Conservation (phyloP, 2,113 vertebrate genomes). For the Archocentrus centrarchus region DNA sequence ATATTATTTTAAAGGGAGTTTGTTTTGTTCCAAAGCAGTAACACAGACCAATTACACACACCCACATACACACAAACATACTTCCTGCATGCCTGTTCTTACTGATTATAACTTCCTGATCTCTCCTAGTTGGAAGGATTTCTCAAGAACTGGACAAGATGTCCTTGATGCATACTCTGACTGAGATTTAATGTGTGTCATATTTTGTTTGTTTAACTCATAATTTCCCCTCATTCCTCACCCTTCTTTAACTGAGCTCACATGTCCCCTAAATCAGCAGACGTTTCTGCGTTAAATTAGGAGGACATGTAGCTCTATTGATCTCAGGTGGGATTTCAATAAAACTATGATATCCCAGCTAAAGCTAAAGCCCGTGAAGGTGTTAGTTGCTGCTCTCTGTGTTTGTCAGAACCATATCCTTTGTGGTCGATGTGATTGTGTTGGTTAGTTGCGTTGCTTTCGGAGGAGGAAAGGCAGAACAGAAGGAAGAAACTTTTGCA, state of each 20-base stretch:
- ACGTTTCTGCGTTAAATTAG: background rate
- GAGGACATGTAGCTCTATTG: background rate
- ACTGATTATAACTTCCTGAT: slow-evolving; percentile 1
- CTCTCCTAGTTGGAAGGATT: background rate
- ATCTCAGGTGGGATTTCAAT: background rate
- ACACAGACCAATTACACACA: background rate
- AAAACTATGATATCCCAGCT: too few relatives aligned
- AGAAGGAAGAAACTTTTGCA: slow-evolving; percentile 68
- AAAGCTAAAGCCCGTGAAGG: too few relatives aligned
- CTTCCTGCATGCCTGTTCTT: slow-evolving; percentile 9
- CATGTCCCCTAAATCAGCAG: too few relatives aligned
- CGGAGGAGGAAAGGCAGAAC: slow-evolving; percentile 17
- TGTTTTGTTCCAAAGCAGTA: background rate
- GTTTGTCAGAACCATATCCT: background rate
- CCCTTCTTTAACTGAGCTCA: background rate
- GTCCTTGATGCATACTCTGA: background rate
- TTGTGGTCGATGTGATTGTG: background rate
- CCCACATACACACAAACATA: background rate
- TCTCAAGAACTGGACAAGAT: background rate
- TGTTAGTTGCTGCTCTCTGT: background rate
- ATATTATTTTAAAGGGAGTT: background rate
- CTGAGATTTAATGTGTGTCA: background rate
- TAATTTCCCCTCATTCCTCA: background rate
- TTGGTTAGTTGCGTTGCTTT: slow-evolving; percentile 3
- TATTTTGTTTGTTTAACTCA: background rate